These are phyloP conservation scores for Gymnobelideus leadbeateri DNA, from an alignment of 2,113 vertebrate genomes.

Conservation along the genomic window DNA sequence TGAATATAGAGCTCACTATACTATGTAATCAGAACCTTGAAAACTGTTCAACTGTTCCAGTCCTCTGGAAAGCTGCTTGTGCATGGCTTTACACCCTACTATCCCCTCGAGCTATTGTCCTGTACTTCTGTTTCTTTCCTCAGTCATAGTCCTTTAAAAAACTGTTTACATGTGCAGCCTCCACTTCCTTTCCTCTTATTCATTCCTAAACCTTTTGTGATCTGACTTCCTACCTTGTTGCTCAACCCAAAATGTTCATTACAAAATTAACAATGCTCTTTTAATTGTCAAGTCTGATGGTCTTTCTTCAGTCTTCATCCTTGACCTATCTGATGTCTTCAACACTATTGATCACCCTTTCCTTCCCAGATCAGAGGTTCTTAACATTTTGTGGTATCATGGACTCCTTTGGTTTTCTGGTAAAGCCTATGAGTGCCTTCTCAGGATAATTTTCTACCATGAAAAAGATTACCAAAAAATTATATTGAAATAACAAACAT, in stretches of 20 bases:
- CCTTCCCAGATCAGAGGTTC: neutral
- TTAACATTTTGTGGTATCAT: neutral
- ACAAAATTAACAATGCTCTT: neutral
- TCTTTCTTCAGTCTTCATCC: neutral
- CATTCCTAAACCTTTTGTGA: neutral
- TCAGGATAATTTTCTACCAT: neutral
- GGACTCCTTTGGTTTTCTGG: neutral
- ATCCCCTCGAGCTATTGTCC: neutral
- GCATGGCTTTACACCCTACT: neutral
- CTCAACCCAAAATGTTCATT: neutral
- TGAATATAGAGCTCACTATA: too few relatives aligned
- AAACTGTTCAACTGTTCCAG: too few relatives aligned
- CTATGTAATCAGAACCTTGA: too few relatives aligned
- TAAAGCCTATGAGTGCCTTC: neutral
- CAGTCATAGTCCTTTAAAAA: neutral
- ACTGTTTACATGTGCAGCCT: neutral
- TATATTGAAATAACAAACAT: neutral
- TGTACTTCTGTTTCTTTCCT: neutral
- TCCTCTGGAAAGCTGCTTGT: too few relatives aligned
- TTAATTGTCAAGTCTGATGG: neutral
- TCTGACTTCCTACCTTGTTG: neutral
- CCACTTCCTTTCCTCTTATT: neutral
- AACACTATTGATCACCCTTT: neutral
- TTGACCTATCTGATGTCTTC: neutral
- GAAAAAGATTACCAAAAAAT: neutral